Base-by-base conservation (phyloP, 2,888 invertebrate genomes). In the Thalpophila matura region DNA sequence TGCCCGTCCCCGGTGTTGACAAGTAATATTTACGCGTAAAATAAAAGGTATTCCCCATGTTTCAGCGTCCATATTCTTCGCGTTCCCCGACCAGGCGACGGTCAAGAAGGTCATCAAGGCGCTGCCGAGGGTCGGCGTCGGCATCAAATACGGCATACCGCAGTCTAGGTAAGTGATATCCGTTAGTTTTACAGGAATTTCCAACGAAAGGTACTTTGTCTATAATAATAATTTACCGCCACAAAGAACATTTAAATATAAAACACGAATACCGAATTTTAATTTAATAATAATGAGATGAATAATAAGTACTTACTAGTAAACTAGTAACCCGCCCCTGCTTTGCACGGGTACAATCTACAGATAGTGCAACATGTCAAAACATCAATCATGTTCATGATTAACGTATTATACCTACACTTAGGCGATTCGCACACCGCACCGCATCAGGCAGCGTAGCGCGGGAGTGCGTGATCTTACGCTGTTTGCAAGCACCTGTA, bases 51-150 rank as follows among this genome's bases (percentile, higher is more conserved):
- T 55, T 40, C 26, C 54, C 16, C 38, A 53, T 57, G 59, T 96
- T 96, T 75, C 96, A 99, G 99, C 99, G 51, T 99, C 99, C 59
- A 99, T 99, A 89, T 97, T 99, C 97, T 99, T 99, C 96, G 98
- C 99, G 76, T 99, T 99, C 93, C 98, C 98, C 80, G 99, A 99
- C 93, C 99, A 99, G 94, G 96, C 97, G 77, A 99, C 99, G 45
- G 99, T 99, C 86, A 99, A 99, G 95, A 99, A 99, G 95, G 99
- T 99, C 81, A 99, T 99, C 93, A 99, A 99, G 92, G 98, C 99
- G 2, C 95, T 99, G 82, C 99, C 99, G 0, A 96, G 99, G 63
- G 99, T 99, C 71, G 99, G 99, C 9, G 99, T 99, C 49, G 99
- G 99, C 85, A 99, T 99, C 95, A 99, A 99, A 94, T 99, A 99